These are phyloP conservation scores for Sebastes aleutianus DNA, from an alignment of 2,797 vertebrate species.

Conservation along the genomic window DNA sequence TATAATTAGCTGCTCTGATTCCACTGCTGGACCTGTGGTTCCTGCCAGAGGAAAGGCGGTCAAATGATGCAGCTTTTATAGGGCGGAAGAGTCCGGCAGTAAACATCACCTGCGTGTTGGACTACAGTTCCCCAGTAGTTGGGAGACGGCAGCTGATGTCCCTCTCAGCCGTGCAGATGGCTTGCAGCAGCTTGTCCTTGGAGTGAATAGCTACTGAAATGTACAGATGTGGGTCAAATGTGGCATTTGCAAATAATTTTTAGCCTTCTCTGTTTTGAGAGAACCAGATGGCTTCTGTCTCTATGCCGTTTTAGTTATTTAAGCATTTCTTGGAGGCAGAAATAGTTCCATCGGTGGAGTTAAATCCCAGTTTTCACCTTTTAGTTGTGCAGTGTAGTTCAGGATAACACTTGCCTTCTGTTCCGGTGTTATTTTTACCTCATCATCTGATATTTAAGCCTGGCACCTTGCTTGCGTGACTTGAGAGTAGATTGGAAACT, in stretches of 20 bases:
- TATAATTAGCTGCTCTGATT: background rate
- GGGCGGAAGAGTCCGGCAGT: background rate
- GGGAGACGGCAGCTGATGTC: constrained; percentile 31
- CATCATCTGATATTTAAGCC: background rate
- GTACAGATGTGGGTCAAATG: constrained; percentile 55
- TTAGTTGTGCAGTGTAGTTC: background rate
- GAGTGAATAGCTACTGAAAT: constrained; percentile 8
- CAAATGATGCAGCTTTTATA: background rate
- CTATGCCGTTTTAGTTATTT: constrained; percentile 32
- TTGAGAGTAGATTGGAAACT: background rate
- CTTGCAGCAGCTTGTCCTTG: constrained; percentile 30
- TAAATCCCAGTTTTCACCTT: background rate
- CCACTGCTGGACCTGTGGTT: background rate
- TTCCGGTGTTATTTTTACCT: constrained; percentile 1
- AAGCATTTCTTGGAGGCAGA: constrained; percentile 38
- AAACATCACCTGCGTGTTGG: background rate
- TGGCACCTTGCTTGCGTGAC: background rate
- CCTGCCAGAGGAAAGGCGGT: background rate
- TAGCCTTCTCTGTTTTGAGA: constrained; percentile 12
- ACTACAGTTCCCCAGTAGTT: background rate
- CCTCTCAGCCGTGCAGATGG: constrained; percentile 41
- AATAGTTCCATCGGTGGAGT: background rate
- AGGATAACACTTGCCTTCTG: background rate
- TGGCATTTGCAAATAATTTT: constrained; percentile 33
- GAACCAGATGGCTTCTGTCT: constrained; percentile 47